Percentiles rank a stretch among this genome's conserved stretches.
Conservation (phyloP, 2,797 vertebrate species). For the Tragelaphus oryx region DNA sequence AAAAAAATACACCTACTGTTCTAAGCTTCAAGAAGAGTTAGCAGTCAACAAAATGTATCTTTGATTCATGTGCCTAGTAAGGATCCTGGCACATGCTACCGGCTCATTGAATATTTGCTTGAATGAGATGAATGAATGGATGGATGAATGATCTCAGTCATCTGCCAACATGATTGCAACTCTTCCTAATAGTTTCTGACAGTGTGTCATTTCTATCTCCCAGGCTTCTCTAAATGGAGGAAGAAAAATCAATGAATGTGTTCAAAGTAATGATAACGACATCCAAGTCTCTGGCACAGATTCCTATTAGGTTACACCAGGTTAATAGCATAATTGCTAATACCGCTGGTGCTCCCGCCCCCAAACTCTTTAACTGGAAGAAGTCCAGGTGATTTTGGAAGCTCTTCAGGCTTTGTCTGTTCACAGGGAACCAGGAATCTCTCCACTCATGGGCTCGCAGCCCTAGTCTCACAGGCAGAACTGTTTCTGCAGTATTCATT, state of each 20-base stretch:
- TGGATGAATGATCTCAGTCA: neutral
- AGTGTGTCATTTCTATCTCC: neutral
- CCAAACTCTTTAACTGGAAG: neutral
- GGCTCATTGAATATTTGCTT: neutral
- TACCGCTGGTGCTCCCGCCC: neutral
- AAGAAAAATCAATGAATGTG: conserved; percentile 23
- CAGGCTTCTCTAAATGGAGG: neutral
- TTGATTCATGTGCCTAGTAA: conserved; percentile 17
- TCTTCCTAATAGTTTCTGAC: neutral
- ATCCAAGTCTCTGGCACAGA: neutral
- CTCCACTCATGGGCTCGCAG: neutral
- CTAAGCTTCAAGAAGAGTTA: conserved; percentile 46
- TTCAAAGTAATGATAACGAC: neutral
- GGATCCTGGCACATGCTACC: neutral
- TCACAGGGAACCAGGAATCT: neutral
- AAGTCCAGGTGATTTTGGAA: neutral
- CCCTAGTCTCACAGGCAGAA: neutral
- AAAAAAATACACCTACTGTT: conserved; percentile 60
- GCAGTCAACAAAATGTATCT: conserved; percentile 34
- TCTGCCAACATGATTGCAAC: neutral
- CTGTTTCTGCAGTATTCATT: neutral
- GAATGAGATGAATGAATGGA: neutral
- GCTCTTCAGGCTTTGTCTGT: neutral
- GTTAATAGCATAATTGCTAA: conserved; percentile 8
- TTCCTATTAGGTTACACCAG: neutral